These are phyloP conservation scores for Drosophila hamatofila DNA, from an alignment of 2,888 invertebrate species.

Conservation along the genomic window DNA sequence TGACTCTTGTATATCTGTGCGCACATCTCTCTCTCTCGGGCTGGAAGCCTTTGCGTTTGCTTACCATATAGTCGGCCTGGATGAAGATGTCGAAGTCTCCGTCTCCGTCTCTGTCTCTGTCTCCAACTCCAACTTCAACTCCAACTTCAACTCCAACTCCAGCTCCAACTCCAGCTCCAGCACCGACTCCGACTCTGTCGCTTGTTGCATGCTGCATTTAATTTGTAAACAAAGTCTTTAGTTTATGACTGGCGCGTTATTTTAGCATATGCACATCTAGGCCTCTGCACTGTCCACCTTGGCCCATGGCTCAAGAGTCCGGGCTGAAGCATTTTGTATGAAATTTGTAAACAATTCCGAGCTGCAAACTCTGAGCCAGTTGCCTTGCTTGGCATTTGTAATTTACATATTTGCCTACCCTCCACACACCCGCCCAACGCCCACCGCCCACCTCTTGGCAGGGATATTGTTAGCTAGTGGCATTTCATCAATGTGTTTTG, in stretches of 20 bases:
- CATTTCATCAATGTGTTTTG: conserved; percentile 68
- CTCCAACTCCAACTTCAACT: conserved; percentile 14
- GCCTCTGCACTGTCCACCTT: conserved; percentile 30
- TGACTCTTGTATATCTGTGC: conserved; percentile 40
- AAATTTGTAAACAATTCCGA: conserved; percentile 80
- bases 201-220: conserved; percentile 78
- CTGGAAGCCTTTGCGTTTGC: conserved; percentile 22
- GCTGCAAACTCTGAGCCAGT: conserved; percentile 7
- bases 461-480: conserved; percentile 51
- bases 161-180: too few species aligned
- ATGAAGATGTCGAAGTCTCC: conserved; percentile 64
- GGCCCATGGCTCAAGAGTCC: conserved; percentile 9
- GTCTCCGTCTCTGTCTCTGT: conserved; percentile 17
- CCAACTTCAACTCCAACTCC: conserved; percentile 12
- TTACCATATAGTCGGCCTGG: conserved; percentile 31
- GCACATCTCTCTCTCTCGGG: conserved; percentile 51
- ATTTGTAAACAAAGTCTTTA: conserved; percentile 83
- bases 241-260: conserved; percentile 79
- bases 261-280: conserved; percentile 73
- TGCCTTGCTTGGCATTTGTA: conserved; percentile 23
- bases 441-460: background rate
- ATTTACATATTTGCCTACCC: conserved; percentile 51
- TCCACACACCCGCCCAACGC: background rate
- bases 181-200: conserved; percentile 14
- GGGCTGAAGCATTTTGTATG: conserved; percentile 59